These are phyloP conservation scores for Hoplodrina ambigua DNA, from an alignment of 2,888 invertebrate species.

Conservation along the genomic window DNA sequence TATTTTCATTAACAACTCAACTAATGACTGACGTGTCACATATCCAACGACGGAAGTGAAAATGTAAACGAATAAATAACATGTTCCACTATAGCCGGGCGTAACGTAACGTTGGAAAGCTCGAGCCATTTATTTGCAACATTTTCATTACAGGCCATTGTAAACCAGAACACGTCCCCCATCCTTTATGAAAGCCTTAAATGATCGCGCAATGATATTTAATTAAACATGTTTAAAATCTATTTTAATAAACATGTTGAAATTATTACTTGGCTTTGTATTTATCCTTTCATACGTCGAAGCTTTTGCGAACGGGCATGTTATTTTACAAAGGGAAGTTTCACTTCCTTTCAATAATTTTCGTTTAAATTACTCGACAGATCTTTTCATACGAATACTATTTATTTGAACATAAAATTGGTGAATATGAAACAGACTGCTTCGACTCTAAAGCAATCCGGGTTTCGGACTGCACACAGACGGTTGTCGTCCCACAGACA, in stretches of 20 bases:
- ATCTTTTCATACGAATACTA: too few species aligned
- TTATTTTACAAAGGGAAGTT: too few species aligned
- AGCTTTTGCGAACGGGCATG: neutral
- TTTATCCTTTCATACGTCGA: constrained; percentile 15
- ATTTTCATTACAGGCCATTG: constrained; percentile 60
- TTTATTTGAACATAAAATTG: too few species aligned
- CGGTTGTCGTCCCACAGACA: too few species aligned
- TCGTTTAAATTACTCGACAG: too few species aligned
- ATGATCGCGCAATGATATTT: constrained; percentile 51
- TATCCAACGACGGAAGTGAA: constrained; percentile 30
- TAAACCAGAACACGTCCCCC: constrained; percentile 30
- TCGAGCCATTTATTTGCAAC: constrained; percentile 54
- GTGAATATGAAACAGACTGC: too few species aligned
- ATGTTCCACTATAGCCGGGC: constrained; percentile 25
- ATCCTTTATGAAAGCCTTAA: constrained; percentile 40
- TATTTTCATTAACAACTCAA: neutral
- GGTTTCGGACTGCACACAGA: too few species aligned
- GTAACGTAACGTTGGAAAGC: constrained; percentile 31
- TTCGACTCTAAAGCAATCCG: too few species aligned
- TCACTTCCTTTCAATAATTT: too few species aligned
- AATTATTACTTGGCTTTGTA: constrained; percentile 22
- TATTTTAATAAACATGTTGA: constrained; percentile 47
- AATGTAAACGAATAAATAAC: constrained; percentile 54
- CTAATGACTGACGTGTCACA: constrained; percentile 13
- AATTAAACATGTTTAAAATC: constrained; percentile 56